These are phyloP conservation scores for Lepidostoma basale DNA, from an alignment of 1,140 invertebrate species.

Conservation along the genomic window DNA sequence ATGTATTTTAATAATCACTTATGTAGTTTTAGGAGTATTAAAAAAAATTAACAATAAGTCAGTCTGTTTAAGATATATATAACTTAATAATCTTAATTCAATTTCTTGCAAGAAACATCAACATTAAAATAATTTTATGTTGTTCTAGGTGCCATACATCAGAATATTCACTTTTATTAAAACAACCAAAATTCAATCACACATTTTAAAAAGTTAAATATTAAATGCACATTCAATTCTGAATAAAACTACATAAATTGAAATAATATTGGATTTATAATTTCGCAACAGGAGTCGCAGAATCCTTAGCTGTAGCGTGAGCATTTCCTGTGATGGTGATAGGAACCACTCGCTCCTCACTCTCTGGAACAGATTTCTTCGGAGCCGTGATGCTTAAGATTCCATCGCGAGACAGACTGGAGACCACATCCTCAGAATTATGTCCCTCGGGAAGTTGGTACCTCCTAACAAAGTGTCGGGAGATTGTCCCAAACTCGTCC, in stretches of 20 bases:
- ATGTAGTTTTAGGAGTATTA: no score
- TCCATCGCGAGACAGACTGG: slow-evolving; percentile 75
- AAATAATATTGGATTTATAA: background rate
- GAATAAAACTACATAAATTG: background rate
- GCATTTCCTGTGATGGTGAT: slow-evolving; percentile 51
- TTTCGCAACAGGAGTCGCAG: background rate
- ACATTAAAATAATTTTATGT: background rate
- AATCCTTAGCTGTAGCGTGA: background rate
- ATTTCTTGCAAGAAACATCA: no score
- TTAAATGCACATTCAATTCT: background rate
- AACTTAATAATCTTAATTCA: no score
- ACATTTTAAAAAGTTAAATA: background rate
- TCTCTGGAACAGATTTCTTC: slow-evolving; percentile 47
- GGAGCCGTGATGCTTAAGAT: slow-evolving; percentile 72
- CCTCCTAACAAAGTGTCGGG: slow-evolving; percentile 72
- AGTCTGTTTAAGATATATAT: no score
- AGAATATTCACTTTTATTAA: background rate
- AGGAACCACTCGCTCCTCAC: slow-evolving; percentile 53
- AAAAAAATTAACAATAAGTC: no score
- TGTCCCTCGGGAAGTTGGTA: slow-evolving; percentile 74
- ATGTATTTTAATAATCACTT: no score
- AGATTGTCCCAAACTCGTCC: slow-evolving; percentile 76
- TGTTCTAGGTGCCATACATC: background rate
- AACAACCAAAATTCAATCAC: background rate
- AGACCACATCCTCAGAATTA: slow-evolving; percentile 67